Conservation (phyloP, 2,797 vertebrate species). For the Sebastolobus altivelis region DNA sequence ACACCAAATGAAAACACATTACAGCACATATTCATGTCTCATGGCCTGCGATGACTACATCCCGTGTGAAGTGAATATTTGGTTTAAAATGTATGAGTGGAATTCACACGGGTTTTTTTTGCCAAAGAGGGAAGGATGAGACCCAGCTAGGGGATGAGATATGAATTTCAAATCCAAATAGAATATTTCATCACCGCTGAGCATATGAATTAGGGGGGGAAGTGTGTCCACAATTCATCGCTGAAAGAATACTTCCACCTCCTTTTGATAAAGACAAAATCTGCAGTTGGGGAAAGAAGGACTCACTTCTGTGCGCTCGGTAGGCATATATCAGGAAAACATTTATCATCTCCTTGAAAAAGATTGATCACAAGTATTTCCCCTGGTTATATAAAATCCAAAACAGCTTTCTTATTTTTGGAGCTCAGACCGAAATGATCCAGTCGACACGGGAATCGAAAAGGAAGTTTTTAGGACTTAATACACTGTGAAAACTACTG, state of each 20-base stretch:
- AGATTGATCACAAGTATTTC: constrained; percentile 27
- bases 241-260: constrained; percentile 54
- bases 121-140: constrained; percentile 40
- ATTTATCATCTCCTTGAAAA: constrained; percentile 40
- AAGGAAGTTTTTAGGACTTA: constrained; percentile 32
- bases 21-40: constrained; percentile 67
- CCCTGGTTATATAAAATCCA: neutral
- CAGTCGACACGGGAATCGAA: neutral
- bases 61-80: constrained; percentile 50
- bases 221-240: constrained; percentile 50
- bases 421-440: constrained; percentile 20
- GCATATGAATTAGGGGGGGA: constrained; percentile 62
- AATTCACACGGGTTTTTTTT: constrained; percentile 48
- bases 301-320: constrained; percentile 17
- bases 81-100: constrained; percentile 60
- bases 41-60: constrained; percentile 52
- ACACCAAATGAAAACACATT: constrained; percentile 72
- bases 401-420: constrained; percentile 24
- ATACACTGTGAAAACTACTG: constrained; percentile 42
- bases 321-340: constrained; percentile 24
- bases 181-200: constrained; percentile 76
- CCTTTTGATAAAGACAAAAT: constrained; percentile 56
- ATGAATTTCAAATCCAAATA: constrained; percentile 76
- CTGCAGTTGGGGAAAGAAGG: constrained; percentile 12
- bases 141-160: constrained; percentile 56